Base-by-base conservation (phyloP, 2,113 vertebrate species). In the Mungos mungo region DNA sequence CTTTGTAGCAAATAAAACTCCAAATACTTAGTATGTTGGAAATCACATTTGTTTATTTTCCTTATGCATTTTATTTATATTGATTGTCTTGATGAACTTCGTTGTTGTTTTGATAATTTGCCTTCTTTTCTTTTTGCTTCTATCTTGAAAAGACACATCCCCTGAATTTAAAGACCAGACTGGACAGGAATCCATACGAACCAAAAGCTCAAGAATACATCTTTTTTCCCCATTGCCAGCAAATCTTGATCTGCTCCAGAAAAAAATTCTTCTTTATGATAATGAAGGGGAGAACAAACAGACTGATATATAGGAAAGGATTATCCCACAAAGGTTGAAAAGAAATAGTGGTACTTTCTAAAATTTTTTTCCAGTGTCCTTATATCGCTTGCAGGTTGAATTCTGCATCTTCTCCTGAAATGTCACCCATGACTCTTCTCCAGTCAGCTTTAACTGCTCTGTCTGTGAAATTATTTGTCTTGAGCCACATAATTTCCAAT, bases 401-500 rank as follows among this genome's bases (percentile, higher is more conserved):
- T 94, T 18, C 35, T 27, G 33, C 47, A 47, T 29, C 93, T 88
- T 88, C 97, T 50, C 79, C 31, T 71, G 72, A 96, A 96, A 93
- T 95, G n/a, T 16, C 85, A 94, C 35, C 38, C 57, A 10, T 35
- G 80, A 96, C 84, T 97, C 38, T 79, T 96, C 83, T 76, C 0
- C 0, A 93, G 23, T 90, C 84, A 88, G 2, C 91, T 96, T 80
- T 88, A 95, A 96, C 65, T 79, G 27, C 95, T 94, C 4, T 94
- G 77, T 68, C 38, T 94, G 60, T 97, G 95, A 96, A 96, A 97
- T 96, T 88, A 97, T 95, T 97, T 90, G 68, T 87, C 88, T 97
- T 94, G 76, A 96, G 93, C 93, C 93, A 96, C 94, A 96, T 83
- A 97, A 97, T 97, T 90, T 65, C 72, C 63, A 83, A 72, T 60